Conservation (phyloP, 2,888 invertebrate species). For the Andrena haemorrhoa region DNA sequence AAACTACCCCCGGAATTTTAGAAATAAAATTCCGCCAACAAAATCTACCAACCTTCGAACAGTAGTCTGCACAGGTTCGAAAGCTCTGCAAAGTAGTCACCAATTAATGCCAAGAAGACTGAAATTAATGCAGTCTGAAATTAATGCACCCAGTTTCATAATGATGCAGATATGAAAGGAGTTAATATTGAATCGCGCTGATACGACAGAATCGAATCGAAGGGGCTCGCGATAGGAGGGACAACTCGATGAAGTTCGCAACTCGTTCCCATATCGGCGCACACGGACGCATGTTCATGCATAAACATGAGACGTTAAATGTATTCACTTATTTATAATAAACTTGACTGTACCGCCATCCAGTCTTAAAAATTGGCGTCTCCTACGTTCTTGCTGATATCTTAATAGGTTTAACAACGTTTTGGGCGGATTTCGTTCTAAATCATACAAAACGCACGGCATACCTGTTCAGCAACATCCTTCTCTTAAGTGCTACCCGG, state of each 20-base stretch:
- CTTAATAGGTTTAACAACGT: conserved; percentile 42
- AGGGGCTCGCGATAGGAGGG: neutral
- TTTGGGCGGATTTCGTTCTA: conserved; percentile 61
- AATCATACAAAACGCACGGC: conserved; percentile 39
- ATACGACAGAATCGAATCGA: neutral
- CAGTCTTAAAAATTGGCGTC: conserved; percentile 51
- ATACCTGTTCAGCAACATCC: conserved; percentile 3
- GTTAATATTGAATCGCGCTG: neutral
- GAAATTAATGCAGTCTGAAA: too few relatives aligned
- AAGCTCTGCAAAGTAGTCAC: too few relatives aligned
- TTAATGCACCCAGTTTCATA: too few relatives aligned
- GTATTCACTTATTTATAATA: conserved; percentile 51
- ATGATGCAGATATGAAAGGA: neutral
- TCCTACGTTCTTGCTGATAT: conserved; percentile 42
- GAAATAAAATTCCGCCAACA: too few relatives aligned
- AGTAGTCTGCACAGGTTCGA: too few relatives aligned
- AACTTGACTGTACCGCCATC: conserved; percentile 57
- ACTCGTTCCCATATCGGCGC: conserved; percentile 33
- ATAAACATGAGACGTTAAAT: conserved; percentile 43
- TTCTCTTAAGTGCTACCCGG: conserved; percentile 1
- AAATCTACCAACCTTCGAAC: too few relatives aligned
- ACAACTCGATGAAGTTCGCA: neutral
- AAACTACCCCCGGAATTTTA: too few relatives aligned
- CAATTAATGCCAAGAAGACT: too few relatives aligned
- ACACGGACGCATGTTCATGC: conserved; percentile 19